These are phyloP conservation scores for Cabera pusaria DNA, from an alignment of 2,888 invertebrate species.

Conservation along the genomic window DNA sequence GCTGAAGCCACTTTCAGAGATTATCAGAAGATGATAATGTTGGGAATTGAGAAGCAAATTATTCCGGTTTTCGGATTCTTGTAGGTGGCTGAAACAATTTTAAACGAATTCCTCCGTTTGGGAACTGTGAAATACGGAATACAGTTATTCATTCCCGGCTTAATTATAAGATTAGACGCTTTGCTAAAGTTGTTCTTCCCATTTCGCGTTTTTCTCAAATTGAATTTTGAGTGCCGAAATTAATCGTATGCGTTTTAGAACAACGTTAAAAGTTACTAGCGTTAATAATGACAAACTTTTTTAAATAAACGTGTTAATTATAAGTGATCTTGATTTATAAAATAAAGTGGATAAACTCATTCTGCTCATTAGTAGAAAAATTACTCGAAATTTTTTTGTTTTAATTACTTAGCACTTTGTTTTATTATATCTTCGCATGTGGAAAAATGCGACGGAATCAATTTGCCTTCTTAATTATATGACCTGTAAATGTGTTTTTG, in stretches of 20 bases:
- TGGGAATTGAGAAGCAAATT: constrained; percentile 36
- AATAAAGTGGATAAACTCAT: constrained; percentile 3
- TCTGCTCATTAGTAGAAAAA: too few species aligned
- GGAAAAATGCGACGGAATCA: too few species aligned
- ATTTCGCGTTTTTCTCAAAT: constrained; percentile 14
- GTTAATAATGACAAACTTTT: constrained; percentile 1
- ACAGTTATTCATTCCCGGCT: constrained; percentile 39
- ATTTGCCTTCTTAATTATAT: too few species aligned
- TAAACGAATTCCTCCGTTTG: constrained; percentile 49
- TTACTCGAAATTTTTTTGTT: too few species aligned
- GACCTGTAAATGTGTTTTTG: too few species aligned
- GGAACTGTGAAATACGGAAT: constrained; percentile 41
- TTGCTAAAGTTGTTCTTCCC: constrained; percentile 13
- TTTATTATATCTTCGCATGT: constrained; percentile 6
- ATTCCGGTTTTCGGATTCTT: constrained; percentile 38
- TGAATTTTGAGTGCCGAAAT: constrained; percentile 10
- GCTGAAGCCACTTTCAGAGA: too few species aligned
- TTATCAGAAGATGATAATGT: constrained; percentile 31
- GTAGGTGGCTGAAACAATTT: constrained; percentile 44
- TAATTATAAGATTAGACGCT: constrained; percentile 14
- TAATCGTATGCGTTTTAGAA: too few species aligned
- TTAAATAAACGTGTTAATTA: too few species aligned
- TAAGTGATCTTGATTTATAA: constrained; percentile 2
- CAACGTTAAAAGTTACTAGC: constrained; percentile 1
- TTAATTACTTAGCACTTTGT: constrained; percentile 1